Evolutionary conservation across 2,888 invertebrate species (phyloP), one percentile per base, ranked within the genome.

Genomic region (Xylocampa areola): DNA sequence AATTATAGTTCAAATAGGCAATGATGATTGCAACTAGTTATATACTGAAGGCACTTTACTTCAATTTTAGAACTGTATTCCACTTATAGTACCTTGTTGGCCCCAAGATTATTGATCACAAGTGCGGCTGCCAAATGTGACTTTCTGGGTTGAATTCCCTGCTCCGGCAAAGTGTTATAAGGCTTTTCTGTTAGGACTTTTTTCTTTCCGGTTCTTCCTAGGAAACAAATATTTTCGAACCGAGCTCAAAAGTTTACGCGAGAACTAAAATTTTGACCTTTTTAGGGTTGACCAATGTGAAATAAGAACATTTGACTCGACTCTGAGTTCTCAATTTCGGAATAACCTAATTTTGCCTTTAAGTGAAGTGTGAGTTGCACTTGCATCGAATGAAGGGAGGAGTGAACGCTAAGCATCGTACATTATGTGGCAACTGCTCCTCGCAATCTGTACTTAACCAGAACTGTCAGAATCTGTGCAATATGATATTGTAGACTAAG

Each of bases 401-500:
- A 35, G 1, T 36, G 73, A 75, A 75, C 70, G 73, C 39, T 57
- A 47, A 13, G 37, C 36, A 58, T 65, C 43, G 61, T 45, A 60
- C 57, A 68, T 64, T 69, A 68, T 81, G 80, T 74, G 75, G 85
- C 73, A 85, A 86, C 39, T 61, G 48, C 69, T 67, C 10, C 1
- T 63, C 64, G 62, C 58, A 70, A 77, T 76, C 75, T 73, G 71
- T 55, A 72, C 67, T 73, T 62, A 80, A 79, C 50, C 60, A 64
- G 70, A 61, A 69, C 73, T 68, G 68, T 64, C 51, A 71, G 17
- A 17, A 21, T 45, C 76, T 74, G 73, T 80, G 80, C 79, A 80
- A 78, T 80, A 80, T 80, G 75, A 80, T 80, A 66, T 25, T 49
- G 21, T 45, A 67, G 60, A 68, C 58, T 60, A 65, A 73, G 57